phyloP scores from a whole-genome alignment of 2,888 invertebrate genomes.

The Branchipolynoe longqiensis region DNA sequence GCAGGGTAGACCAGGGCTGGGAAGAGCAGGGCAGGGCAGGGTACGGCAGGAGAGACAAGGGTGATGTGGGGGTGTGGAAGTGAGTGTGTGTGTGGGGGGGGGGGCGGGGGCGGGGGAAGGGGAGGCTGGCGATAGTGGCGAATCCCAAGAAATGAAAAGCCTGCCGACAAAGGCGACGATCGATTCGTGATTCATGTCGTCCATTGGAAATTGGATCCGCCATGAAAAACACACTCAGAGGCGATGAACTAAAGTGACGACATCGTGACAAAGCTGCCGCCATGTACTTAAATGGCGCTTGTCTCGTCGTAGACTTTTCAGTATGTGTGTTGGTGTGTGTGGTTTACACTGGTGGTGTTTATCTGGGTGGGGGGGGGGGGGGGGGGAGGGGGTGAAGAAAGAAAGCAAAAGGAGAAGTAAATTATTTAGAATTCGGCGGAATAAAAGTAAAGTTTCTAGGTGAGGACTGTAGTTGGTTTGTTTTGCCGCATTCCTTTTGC shows the following conservation, averaged over 20 bases:
- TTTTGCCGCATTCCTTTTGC: too few relatives aligned
- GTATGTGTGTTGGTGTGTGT: too few relatives aligned
- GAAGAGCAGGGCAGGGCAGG: not conserved
- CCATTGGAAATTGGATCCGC: conserved; percentile 20
- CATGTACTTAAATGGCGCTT: too few relatives aligned
- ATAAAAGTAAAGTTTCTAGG: too few relatives aligned
- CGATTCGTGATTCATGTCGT: conserved; percentile 24
- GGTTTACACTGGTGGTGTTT: too few relatives aligned
- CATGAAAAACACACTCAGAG: too few relatives aligned
- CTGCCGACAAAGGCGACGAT: conserved; percentile 24
- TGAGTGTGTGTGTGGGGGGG: conserved; percentile 1
- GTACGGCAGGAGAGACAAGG: not conserved
- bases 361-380: not conserved
- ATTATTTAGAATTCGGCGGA: too few relatives aligned
- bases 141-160: conserved; percentile 52
- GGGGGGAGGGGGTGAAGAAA: not conserved
- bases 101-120: conserved; percentile 12
- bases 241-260: too few relatives aligned
- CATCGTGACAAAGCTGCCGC: too few relatives aligned
- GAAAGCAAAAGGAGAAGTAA: too few relatives aligned
- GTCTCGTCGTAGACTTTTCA: too few relatives aligned
- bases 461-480: too few relatives aligned
- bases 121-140: not conserved
- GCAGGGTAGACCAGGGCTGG: not conserved
- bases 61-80: not conserved